phyloP scores from a whole-genome alignment of 1,140 invertebrate species.

The Aphis craccivora region DNA sequence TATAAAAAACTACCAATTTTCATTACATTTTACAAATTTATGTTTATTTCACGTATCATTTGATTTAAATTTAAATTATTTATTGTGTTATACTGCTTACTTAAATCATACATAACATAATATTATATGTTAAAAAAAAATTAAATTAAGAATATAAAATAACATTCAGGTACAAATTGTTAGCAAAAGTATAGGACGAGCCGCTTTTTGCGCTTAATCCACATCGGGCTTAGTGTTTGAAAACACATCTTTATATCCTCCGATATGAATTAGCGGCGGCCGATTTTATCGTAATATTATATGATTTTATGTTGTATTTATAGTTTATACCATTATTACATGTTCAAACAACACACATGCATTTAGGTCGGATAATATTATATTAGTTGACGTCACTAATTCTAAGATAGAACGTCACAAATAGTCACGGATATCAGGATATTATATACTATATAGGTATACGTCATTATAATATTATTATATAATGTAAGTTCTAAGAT shows the following conservation, averaged over 20 bases:
- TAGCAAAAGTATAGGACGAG: neutral
- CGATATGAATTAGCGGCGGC: neutral
- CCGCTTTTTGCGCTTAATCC: neutral
- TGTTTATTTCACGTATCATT: neutral
- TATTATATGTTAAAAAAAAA: neutral
- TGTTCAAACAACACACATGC: neutral
- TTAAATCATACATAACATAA: neutral
- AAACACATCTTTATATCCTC: constrained; percentile 3
- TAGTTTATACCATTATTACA: neutral
- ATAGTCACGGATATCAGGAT: no score
- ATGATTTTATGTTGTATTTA: neutral
- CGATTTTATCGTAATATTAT: neutral
- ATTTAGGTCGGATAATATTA: no score
- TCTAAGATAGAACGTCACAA: no score
- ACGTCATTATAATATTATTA: no score
- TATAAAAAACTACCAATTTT: neutral
- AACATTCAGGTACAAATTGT: neutral
- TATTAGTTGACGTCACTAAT: no score
- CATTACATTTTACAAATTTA: neutral
- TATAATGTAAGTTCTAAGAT: no score
- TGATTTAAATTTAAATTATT: neutral
- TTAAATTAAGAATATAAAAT: neutral
- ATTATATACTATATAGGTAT: no score
- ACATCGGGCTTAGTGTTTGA: neutral
- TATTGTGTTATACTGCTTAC: neutral